Evolutionary conservation across 2,113 vertebrate genomes (phyloP).

Genomic region (Cyprinus carpio): DNA sequence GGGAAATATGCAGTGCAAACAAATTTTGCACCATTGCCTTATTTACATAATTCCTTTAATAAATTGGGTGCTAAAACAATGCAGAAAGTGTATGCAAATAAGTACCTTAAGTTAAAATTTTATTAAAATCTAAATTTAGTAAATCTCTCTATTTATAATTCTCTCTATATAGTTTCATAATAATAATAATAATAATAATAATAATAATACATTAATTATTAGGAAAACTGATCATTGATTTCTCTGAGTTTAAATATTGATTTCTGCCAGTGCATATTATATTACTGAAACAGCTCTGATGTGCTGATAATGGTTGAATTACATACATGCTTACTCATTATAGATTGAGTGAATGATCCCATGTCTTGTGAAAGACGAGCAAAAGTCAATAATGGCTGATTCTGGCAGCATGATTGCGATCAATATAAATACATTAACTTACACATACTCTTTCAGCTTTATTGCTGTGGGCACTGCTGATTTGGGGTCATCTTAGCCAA

Average conservation of each 20-base stretch:
- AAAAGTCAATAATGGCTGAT: conserved; percentile 45
- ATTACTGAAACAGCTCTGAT: not conserved
- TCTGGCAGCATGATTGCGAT: conserved; percentile 32
- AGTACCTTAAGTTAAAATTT: not conserved
- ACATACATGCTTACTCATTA: conserved; percentile 24
- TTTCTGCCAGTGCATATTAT: not conserved
- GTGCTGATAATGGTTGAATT: conserved; percentile 42
- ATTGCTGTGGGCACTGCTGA: not conserved
- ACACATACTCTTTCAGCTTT: not conserved
- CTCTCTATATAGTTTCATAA: not conserved
- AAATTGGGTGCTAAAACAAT: not conserved
- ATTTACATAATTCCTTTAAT: not conserved
- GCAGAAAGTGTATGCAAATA: not conserved
- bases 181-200: too few relatives aligned
- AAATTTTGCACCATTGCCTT: not conserved
- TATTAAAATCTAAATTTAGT: too few relatives aligned
- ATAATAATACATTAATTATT: not conserved
- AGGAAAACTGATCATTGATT: not conserved
- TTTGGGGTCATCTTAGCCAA: not conserved
- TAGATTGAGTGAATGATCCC: conserved; percentile 40
- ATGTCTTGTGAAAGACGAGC: conserved; percentile 52
- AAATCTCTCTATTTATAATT: not conserved
- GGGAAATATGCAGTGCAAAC: not conserved
- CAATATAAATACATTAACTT: conserved; percentile 28
- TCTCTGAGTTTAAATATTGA: not conserved